phyloP scores from a whole-genome alignment of 2,113 vertebrate species.

The Salvelinus sp. region DNA sequence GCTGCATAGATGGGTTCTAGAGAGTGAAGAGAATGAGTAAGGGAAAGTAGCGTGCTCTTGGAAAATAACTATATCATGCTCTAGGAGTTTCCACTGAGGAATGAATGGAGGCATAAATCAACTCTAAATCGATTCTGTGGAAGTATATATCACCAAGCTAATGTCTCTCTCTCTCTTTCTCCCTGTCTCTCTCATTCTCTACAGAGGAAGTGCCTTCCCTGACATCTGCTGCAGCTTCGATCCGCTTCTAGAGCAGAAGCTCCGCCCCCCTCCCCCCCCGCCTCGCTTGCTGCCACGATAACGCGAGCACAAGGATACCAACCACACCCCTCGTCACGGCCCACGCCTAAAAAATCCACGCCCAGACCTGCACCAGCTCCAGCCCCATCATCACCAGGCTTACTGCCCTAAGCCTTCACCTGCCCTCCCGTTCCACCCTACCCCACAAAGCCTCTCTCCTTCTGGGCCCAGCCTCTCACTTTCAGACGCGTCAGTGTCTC shows the following conservation, averaged over 20 bases:
- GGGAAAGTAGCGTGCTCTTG: not conserved
- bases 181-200: conserved; percentile 61
- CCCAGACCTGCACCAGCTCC: conserved; percentile 46
- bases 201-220: conserved; percentile 77
- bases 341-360: conserved; percentile 1
- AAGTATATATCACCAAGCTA: conserved; percentile 22
- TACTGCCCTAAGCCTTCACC: conserved; percentile 44
- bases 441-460: conserved; percentile 45
- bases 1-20: conserved; percentile 48
- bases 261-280: conserved; percentile 49
- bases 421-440: conserved; percentile 27
- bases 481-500: conserved; percentile 54
- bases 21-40: not conserved
- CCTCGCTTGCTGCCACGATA: conserved; percentile 66
- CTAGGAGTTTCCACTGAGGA: conserved; percentile 15
- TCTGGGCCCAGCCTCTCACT: conserved; percentile 62
- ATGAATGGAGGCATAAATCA: conserved; percentile 14
- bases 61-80: not conserved
- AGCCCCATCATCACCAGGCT: conserved; percentile 26
- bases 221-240: conserved; percentile 80
- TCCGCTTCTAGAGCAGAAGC: conserved; percentile 77
- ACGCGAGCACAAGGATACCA: conserved; percentile 59
- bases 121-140: conserved; percentile 5
- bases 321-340: conserved; percentile 50
- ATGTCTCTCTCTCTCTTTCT: conserved; percentile 59